Evolutionary conservation across 1,140 invertebrate genomes (phyloP).

Genomic region (Theocolax elegans): DNA sequence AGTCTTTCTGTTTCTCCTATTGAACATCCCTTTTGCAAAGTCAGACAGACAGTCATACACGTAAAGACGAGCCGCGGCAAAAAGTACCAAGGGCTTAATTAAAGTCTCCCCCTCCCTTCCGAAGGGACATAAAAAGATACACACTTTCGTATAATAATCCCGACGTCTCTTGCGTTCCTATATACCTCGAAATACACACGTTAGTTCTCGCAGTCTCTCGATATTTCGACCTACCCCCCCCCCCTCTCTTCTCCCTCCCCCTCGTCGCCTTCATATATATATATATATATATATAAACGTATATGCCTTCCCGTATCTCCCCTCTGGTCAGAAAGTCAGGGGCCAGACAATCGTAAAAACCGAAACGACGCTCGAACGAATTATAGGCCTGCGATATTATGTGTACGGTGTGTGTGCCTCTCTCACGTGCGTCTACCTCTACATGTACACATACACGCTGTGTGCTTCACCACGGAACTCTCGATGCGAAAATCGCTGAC

Average conservation of each 20-base stretch:
- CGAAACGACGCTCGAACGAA: constrained; percentile 62
- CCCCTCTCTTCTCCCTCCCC: neutral
- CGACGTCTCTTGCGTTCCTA: neutral
- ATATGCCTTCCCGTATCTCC: constrained; percentile 12
- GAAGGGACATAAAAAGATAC: constrained; percentile 19
- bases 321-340: constrained; percentile 16
- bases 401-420: neutral
- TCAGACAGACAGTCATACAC: neutral
- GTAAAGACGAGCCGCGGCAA: neutral
- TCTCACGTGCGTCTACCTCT: neutral
- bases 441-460: too few relatives aligned
- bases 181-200: neutral
- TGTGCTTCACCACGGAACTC: too few relatives aligned
- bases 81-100: constrained; percentile 23
- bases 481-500: too few relatives aligned
- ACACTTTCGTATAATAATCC: constrained; percentile 26
- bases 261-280: neutral
- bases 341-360: constrained; percentile 58
- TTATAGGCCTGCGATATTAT: constrained; percentile 61
- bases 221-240: constrained; percentile 16
- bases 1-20: too few relatives aligned
- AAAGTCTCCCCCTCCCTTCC: constrained; percentile 1
- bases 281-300: too few relatives aligned
- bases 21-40: neutral
- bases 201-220: neutral